phyloP scores from a whole-genome alignment of 2,888 invertebrate species.

The Linnaemya tessellans region DNA sequence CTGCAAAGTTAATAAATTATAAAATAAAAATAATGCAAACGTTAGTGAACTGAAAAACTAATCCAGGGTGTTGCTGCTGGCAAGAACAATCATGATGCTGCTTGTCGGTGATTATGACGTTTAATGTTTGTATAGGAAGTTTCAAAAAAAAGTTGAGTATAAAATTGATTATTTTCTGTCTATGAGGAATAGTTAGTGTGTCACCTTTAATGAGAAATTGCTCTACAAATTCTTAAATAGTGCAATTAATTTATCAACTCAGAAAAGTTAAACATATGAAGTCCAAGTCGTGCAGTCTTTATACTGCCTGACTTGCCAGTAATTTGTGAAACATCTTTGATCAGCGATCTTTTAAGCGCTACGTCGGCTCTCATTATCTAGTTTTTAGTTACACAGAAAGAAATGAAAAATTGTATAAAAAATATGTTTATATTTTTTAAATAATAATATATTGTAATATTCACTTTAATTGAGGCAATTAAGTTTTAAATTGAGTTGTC shows the following conservation, averaged over 20 bases:
- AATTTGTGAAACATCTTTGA: too few species aligned
- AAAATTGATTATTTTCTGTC: constrained; percentile 23
- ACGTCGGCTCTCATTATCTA: too few species aligned
- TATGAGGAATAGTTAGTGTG: not conserved
- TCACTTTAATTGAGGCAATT: too few species aligned
- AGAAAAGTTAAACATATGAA: too few species aligned
- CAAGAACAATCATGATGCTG: constrained; percentile 40
- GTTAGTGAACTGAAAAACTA: constrained; percentile 48
- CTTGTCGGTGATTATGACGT: constrained; percentile 5
- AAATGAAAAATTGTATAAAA: too few species aligned
- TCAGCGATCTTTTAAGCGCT: too few species aligned
- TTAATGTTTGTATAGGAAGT: not conserved
- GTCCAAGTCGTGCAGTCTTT: not conserved
- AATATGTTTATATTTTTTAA: too few species aligned
- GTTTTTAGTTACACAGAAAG: too few species aligned
- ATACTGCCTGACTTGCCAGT: too few species aligned
- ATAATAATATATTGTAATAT: too few species aligned
- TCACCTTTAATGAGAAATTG: constrained; percentile 20
- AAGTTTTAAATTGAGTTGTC: too few species aligned
- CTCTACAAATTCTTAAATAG: not conserved
- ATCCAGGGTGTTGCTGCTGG: constrained; percentile 33
- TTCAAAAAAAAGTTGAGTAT: constrained; percentile 6
- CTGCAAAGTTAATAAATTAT: constrained; percentile 47
- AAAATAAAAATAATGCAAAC: constrained; percentile 50
- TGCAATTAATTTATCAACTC: not conserved